phyloP scores from a whole-genome alignment of 2,888 invertebrate species.

The Sylvicola cinctus region DNA sequence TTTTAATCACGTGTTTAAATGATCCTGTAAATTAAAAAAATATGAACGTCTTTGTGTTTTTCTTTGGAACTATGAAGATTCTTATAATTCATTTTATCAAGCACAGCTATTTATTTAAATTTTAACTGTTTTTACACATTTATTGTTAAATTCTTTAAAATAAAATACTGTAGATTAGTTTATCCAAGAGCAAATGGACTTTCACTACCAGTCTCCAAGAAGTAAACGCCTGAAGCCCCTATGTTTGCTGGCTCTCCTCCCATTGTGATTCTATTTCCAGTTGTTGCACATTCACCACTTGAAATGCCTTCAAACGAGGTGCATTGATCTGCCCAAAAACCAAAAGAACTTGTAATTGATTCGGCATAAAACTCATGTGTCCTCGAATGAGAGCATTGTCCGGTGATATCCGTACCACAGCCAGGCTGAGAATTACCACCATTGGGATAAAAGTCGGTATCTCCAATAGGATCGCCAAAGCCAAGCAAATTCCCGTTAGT shows the following conservation, averaged over 20 bases:
- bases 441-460: conserved; percentile 24
- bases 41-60: no score
- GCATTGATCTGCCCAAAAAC: conserved; percentile 4
- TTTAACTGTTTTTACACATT: no score
- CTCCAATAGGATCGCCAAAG: conserved; percentile 16
- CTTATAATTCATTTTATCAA: no score
- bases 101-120: no score
- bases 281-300: conserved; percentile 13
- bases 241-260: conserved; percentile 17
- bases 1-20: no score
- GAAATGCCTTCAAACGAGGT: conserved; percentile 9
- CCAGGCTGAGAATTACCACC: conserved; percentile 22
- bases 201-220: conserved; percentile 14
- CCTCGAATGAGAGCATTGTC: conserved; percentile 17
- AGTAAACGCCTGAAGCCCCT: conserved; percentile 16
- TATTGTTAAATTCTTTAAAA: no score
- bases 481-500: conserved; percentile 20
- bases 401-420: conserved; percentile 11
- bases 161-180: background rate
- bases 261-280: conserved; percentile 18
- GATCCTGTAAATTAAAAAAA: no score
- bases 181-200: conserved; percentile 13
- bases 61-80: no score
- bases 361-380: conserved; percentile 20
- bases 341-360: conserved; percentile 12